Percentiles rank a stretch among this genome's conserved stretches.
phyloP scores from a whole-genome alignment of 2,113 vertebrate genomes.

The Tenrec ecaudatus region DNA sequence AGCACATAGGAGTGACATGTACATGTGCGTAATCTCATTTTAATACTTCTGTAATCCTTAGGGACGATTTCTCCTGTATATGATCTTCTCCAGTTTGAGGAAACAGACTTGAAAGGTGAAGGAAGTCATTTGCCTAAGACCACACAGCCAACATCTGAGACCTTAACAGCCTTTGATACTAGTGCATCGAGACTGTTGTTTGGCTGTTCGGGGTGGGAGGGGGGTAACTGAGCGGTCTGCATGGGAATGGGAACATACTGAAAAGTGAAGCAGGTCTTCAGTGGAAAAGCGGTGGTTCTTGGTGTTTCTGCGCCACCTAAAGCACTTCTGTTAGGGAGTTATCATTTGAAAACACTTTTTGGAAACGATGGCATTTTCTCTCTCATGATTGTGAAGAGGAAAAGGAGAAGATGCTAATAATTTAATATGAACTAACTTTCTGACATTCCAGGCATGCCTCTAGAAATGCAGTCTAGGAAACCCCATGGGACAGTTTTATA shows the following conservation, averaged over 20 bases:
- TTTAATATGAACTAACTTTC: constrained; percentile 32
- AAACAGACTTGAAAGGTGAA: background rate
- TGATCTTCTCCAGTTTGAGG: background rate
- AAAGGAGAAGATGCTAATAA: constrained; percentile 30
- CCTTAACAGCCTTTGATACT: background rate
- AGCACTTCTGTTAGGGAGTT: background rate
- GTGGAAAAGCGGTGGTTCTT: background rate
- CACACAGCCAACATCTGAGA: background rate
- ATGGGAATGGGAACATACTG: constrained; percentile 4
- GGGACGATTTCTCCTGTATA: too few relatives aligned
- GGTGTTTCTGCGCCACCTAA: background rate
- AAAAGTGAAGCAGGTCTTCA: background rate
- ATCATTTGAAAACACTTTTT: constrained; percentile 41
- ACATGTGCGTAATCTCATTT: background rate
- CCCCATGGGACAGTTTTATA: background rate
- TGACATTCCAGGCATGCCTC: background rate
- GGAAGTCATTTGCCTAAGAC: background rate
- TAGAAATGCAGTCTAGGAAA: background rate
- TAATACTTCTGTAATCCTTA: background rate
- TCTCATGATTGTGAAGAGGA: constrained; percentile 26
- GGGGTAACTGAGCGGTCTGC: background rate
- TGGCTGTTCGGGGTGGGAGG: background rate
- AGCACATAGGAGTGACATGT: background rate
- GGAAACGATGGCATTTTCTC: background rate
- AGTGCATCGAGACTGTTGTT: background rate